Evolutionary conservation across 2,888 invertebrate species (phyloP), one percentile per base, ranked within the genome.

Genomic region (Agriopis marginaria): DNA sequence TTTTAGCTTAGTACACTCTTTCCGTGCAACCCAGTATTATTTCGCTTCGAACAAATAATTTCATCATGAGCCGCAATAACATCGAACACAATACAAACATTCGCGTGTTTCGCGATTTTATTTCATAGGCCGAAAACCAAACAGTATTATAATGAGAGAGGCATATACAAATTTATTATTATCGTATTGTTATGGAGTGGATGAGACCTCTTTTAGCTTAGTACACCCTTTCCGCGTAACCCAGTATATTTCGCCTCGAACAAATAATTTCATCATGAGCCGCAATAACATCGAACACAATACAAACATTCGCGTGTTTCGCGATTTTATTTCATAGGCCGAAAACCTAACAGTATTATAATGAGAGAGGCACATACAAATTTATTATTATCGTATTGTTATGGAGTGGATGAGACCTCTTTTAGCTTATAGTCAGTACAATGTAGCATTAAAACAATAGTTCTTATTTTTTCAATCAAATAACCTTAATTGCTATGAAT

Each of bases 171-270:
- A 70, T 70, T 56, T 75, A 74, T 69, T 68, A 69, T 74, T 69
- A 70, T 68, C 68, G 73, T 74, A 71, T 73, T 71, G 75, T 76
- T 75, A 75, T 73, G 71, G n/a, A n/a, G n/a, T n/a, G n/a, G n/a
- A n/a, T n/a, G n/a, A n/a, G n/a, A n/a, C n/a, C n/a, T n/a, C n/a
- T n/a, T n/a, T n/a, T n/a, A n/a, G n/a, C n/a, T n/a, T n/a, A n/a
- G n/a, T n/a, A n/a, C n/a, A n/a, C n/a, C n/a, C 32, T 4, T 32
- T 32, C 5, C 32, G 32, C 32, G 32, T 3, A 32, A 32, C 32
- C 5, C 5, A 32, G 32, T 5, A 32, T 32, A 32, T 32, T 32
- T 32, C n/a, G 47, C 14, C 7, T 17, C 14, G 9, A 40, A 3
- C 40, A 40, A 40, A 40, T 12, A 45, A 47, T 45, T 58, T 44